Conservation (phyloP, 2,888 invertebrate species). For the Nephrotoma guestfalica region DNA sequence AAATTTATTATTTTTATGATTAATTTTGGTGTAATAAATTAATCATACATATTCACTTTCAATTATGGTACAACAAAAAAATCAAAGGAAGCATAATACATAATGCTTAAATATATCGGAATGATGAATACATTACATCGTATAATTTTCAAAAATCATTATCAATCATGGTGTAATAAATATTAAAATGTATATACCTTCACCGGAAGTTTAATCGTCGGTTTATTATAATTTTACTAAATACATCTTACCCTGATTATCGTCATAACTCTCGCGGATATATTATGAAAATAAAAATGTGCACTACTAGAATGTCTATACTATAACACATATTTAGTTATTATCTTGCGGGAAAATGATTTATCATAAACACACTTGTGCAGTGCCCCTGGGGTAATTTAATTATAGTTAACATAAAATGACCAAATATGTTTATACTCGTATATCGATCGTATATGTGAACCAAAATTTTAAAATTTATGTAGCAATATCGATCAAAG, state of each 20-base stretch:
- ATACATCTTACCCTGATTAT: background rate
- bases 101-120: background rate
- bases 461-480: too few relatives aligned
- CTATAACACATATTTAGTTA: too few relatives aligned
- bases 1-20: background rate
- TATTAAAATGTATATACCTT: background rate
- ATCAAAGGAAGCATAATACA: background rate
- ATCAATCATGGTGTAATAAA: background rate
- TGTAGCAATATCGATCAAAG: too few relatives aligned
- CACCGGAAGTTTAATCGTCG: background rate
- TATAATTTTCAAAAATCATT: background rate
- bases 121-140: background rate
- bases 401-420: too few relatives aligned
- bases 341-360: too few relatives aligned
- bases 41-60: background rate
- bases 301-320: too few relatives aligned
- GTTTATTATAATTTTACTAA: background rate
- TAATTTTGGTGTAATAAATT: background rate
- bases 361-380: too few relatives aligned
- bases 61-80: background rate
- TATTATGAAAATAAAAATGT: background rate
- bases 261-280: background rate
- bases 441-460: too few relatives aligned
- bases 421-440: too few relatives aligned
- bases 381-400: too few relatives aligned